Conservation (phyloP, 2,113 vertebrate species). For the Microtus richardsoni region DNA sequence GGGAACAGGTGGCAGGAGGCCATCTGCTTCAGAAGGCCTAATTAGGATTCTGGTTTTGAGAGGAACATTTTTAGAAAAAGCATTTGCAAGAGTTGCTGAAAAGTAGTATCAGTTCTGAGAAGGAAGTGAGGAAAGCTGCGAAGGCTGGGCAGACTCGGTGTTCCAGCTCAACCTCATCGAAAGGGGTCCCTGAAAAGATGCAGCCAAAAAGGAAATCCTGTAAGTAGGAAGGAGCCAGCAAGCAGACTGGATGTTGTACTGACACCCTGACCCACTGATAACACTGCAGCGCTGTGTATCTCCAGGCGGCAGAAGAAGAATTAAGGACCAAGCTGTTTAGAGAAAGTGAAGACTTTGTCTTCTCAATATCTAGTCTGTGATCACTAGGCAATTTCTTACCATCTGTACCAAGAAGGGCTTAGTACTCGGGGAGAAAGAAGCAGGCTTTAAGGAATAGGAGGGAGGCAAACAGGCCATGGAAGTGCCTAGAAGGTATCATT, state of each 20-base stretch:
- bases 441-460: background rate
- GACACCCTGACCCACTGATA: background rate
- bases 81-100: constrained; percentile 64
- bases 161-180: constrained; percentile 10
- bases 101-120: constrained; percentile 62
- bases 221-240: background rate
- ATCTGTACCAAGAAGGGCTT: background rate
- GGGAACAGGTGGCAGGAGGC: constrained; percentile 59
- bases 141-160: background rate
- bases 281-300: background rate
- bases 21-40: constrained; percentile 72
- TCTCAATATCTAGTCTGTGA: background rate
- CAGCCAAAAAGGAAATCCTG: background rate
- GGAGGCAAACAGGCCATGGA: background rate
- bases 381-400: background rate
- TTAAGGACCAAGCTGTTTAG: background rate
- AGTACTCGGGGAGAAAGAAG: background rate
- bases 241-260: background rate
- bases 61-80: constrained; percentile 69
- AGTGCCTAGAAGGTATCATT: background rate
- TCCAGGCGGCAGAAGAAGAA: background rate
- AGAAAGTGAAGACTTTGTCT: constrained; percentile 21
- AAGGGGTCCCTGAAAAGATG: background rate
- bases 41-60: constrained; percentile 69
- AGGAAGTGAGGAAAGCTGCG: constrained; percentile 14